Base-by-base conservation (phyloP, 1,140 invertebrate species). In the Lordiphosa collinella region DNA sequence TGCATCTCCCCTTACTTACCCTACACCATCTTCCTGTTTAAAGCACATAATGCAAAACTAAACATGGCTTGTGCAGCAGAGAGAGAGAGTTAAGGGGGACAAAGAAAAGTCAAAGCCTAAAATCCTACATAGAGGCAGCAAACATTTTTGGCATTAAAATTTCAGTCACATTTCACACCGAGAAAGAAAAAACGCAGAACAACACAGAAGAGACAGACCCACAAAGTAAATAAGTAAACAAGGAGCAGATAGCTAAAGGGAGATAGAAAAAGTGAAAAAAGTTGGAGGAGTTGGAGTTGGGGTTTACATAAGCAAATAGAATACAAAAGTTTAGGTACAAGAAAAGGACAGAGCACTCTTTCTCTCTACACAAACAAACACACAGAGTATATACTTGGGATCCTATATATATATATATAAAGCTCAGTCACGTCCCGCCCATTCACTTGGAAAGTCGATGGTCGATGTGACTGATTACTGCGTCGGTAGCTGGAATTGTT, bases 401-500 rank as follows among this genome's bases (percentile, higher is more conserved):
- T 25, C 22, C 22, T 58, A 10, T 51, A 53, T 18, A 14, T 47
- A 14, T 47, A 52, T 51, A 35, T 63, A 59, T 54, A 52, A 51
- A 70, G 57, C 71, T 67, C 66, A 56, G 75, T 80, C 75, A 80
- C 75, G 75, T 80, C 61, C 76, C 75, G 75, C 76, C 75, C 75
- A 80, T 80, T 80, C 75, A 80, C 76, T 80, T 82, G 75, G 75
- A 80, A 80, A 80, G 75, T 80, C 75, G 75, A 80, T 82, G 75
- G 71, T 80, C 78, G 75, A 82, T 80, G 75, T 80, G 75, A 80
- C 75, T 80, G 75, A 80, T 80, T 80, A 80, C 75, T 82, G 76
- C 75, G 78, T 71, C 60, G 52, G 72, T 37, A 49, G 56, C 60
- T 64, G 73, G 49, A 37, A 48, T 32, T 59, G 54, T 13, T 53